These are phyloP conservation scores for Trissonchulus sp. DNA, from an alignment of 2,888 invertebrate genomes.

Conservation along the genomic window DNA sequence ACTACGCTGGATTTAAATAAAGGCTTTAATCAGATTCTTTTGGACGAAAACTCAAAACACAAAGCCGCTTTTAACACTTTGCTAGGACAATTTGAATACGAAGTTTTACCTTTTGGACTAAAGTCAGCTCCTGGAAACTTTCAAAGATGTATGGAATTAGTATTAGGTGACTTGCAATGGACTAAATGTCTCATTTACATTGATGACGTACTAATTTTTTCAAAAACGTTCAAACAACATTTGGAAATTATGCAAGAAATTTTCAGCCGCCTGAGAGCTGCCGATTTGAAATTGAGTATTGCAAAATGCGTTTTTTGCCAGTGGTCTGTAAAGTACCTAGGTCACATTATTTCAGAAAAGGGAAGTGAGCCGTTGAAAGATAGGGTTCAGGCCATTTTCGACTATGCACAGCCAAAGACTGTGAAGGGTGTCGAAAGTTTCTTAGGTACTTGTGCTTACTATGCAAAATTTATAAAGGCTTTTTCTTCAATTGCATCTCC, in stretches of 20 bases:
- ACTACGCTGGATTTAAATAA: slow-evolving; percentile 23
- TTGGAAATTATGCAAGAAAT: slow-evolving; percentile 29
- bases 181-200: slow-evolving; percentile 29
- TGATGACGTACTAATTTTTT: slow-evolving; percentile 37
- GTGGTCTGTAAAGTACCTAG: slow-evolving; percentile 30
- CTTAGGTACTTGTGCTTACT: slow-evolving; percentile 38
- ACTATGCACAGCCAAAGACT: slow-evolving; percentile 34
- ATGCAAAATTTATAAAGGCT: slow-evolving; percentile 33
- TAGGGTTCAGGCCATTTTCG: slow-evolving; percentile 31
- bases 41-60: not conserved
- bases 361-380: slow-evolving; percentile 30
- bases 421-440: slow-evolving; percentile 35
- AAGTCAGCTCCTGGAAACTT: slow-evolving; percentile 18
- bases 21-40: not conserved
- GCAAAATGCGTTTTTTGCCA: slow-evolving; percentile 33
- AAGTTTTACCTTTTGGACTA: slow-evolving; percentile 22
- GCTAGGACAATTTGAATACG: slow-evolving; percentile 35
- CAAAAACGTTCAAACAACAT: slow-evolving; percentile 33
- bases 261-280: slow-evolving; percentile 32
- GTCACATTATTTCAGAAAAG: slow-evolving; percentile 32
- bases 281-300: slow-evolving; percentile 35
- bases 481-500: slow-evolving; percentile 36
- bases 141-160: slow-evolving; percentile 12
- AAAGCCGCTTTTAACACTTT: slow-evolving; percentile 17
- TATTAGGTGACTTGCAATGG: slow-evolving; percentile 8